Evolutionary conservation across 2,888 invertebrate genomes (phyloP), one percentile per base, ranked within the genome.

Genomic region (Idaea aversata): DNA sequence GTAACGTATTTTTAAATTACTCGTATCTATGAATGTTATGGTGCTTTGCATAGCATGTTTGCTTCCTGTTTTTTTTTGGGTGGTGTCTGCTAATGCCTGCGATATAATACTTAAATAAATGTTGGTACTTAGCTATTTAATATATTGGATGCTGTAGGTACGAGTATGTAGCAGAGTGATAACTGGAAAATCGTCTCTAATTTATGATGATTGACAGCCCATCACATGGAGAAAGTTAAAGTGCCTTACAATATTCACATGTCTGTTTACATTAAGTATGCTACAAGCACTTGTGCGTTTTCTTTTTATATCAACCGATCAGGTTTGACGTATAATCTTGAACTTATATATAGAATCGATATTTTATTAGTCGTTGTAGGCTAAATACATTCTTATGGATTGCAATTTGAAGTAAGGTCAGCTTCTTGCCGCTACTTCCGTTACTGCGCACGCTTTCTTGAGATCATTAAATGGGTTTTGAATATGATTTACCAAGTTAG

Each of bases 141-240:
- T 47, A 47, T 47, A 47, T 47, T 13, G 47, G 13, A 47, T 10
- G 13, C 3, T 25, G 25, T 25, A 25, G 7, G 47, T 47, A 72
- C 73, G 1, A 25, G 76, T 76, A 79, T 79, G 75, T 78, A 77
- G 82, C 70, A 74, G 78, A 81, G 82, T 83, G 86, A 85, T 87
- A 86, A 88, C 85, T 86, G 86, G 87, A 85, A 88, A 90, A 88
- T 86, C 81, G 80, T 82, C 84, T 85, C 81, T 85, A 83, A 85
- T 84, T 85, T 87, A 84, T 84, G 82, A 85, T 88, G 89, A 90
- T 89, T 90, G 89, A 89, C 88, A 85, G 85, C 84, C 86, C 87
- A 88, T 89, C 88, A 82, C 72, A 71, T 47, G 83, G 90, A 88
- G 91, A 92, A 91, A 92, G 91, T 89, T 85, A 75, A 80, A 85